Conservation (phyloP, 2,797 vertebrate species). For the Apodemus agrarius region DNA sequence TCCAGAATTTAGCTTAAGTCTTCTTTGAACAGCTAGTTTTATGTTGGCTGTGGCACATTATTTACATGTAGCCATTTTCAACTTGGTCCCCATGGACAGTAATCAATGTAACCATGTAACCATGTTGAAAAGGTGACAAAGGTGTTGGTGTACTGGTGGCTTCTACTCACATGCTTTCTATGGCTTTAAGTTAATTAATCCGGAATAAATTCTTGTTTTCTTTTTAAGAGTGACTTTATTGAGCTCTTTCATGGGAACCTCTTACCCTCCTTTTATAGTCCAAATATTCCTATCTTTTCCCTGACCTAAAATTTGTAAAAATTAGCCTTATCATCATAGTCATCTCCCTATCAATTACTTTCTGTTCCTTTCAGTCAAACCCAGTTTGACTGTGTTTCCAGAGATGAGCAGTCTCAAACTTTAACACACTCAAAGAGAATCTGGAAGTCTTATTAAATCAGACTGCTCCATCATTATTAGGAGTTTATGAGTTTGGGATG, state of each 20-base stretch:
- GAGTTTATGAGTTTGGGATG: background rate
- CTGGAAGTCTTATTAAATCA: conserved; percentile 1
- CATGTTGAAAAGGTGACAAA: background rate
- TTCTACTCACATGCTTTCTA: background rate
- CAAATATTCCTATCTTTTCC: background rate
- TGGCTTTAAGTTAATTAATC: conserved; percentile 27
- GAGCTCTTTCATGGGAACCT: conserved; percentile 3
- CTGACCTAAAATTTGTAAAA: conserved; percentile 25
- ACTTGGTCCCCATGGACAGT: background rate
- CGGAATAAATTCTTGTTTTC: conserved; percentile 20
- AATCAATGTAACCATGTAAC: background rate
- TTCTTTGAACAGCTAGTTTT: background rate
- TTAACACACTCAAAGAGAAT: background rate
- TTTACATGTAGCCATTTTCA: background rate
- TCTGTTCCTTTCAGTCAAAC: background rate
- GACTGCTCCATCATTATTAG: background rate
- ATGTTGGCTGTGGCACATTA: background rate
- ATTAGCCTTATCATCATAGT: background rate
- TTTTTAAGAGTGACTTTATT: conserved; percentile 4
- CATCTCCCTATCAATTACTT: background rate
- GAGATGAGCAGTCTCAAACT: background rate
- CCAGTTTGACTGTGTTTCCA: too few relatives aligned
- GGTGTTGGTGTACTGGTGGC: background rate
- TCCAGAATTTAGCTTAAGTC: background rate
- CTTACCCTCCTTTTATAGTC: conserved; percentile 3